Base-by-base conservation (phyloP, 2,797 vertebrate genomes). In the Lutjanus argentimaculatus region DNA sequence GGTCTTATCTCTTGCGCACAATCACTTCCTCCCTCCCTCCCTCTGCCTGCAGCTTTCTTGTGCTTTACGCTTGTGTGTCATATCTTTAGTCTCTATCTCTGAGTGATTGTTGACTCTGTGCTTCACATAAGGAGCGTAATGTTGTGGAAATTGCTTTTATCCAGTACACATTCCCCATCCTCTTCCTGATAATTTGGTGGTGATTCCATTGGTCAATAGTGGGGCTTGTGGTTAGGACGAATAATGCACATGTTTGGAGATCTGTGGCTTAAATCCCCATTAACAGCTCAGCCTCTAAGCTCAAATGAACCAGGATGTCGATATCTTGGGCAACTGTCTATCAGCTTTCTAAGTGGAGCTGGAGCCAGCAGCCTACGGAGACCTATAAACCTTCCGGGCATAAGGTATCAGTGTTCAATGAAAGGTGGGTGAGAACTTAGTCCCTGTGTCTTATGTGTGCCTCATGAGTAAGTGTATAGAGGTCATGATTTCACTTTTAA, bases 281-380 rank as follows among this genome's bases (percentile, higher is more conserved):
- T 86, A 89, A 83, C 58, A 66, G 81, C 75, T 73, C 25, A 53
- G 75, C 45, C 73, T 64, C 55, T 51, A 65, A 67, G 78, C 75
- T 74, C 75, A 77, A 61, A 85, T 89, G 80, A 85, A 91, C 58
- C 61, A 73, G 59, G 40, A 80, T 70, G 79, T 91, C 83, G 4
- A 91, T 88, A 89, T 72, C 62, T 62, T 77, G 58, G 51, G 69
- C 46, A 67, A 43, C 36, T 77, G 56, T 76, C 73, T 51, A 49
- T 87, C 58, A 80, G 70, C 80, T 72, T 53, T 70, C 61, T 68
- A 78, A 85, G 81, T 82, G 67, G 49, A 83, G 53, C 71, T 80
- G 79, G 68, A 87, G 79, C 64, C 66, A 74, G 70, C 56, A 72
- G 53, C 73, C 62, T 19, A 1, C 0, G 11, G 76, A 72, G 43